Evolutionary conservation across 2,888 invertebrate genomes (phyloP), one percentile per base, ranked within the genome.

Genomic region (Osedax frankpressi): DNA sequence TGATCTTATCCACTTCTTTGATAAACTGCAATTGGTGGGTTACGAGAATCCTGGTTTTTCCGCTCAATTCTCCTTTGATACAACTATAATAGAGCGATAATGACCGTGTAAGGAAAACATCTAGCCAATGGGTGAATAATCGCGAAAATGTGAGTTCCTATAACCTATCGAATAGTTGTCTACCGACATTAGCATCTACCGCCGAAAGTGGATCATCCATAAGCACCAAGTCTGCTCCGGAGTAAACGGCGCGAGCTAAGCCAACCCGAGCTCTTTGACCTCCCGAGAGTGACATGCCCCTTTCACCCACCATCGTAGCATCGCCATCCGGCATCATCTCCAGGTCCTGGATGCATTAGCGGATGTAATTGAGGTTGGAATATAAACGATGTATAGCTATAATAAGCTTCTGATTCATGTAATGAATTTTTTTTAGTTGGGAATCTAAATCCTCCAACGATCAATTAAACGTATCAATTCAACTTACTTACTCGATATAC

Each of bases 191-290:
- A 0, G 93, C 89, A 85, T 94, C 94, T 19, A 94, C 94, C 0
- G 94, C 94, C 75, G 92, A 91, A 59, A 94, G 86, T 0, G 94
- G 94, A 86, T 94, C 94, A 83, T 94, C 94, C 73, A 94, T 85
- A 63, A 92, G 85, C 81, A 93, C 94, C 77, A 94, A 90, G 78
- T 93, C 92, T 0, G 91, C 90, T 77, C 89, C 87, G 79, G 88
- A 88, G 80, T 92, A 92, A 68, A 92, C 86, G 1, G 90, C 89
- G 77, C 94, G 85, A 0, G 84, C 84, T 67, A 92, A 86, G 77
- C 89, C 90, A 74, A 92, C 88, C 75, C 92, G 87, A 0, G 94
- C 94, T 75, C 92, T 89, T 83, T 94, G 94, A 1, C 93, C 91
- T 76, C 93, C 93, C 77, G 91, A 91, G 19, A 93, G 87, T 76